These are phyloP conservation scores for Plutella xylostella DNA, from an alignment of 2,888 invertebrate genomes.

Conservation along the genomic window DNA sequence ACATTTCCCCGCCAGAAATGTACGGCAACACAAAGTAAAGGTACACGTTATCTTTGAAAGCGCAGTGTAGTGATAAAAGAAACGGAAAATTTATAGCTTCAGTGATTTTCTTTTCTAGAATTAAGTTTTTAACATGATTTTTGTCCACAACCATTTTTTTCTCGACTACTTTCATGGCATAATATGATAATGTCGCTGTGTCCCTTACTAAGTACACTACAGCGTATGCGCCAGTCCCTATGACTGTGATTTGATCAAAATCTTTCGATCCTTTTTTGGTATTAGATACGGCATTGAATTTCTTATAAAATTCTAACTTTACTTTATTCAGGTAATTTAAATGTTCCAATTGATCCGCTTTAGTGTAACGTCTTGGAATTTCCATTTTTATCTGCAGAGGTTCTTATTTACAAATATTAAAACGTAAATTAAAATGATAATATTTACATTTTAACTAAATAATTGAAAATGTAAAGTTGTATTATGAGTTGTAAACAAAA, in stretches of 20 bases:
- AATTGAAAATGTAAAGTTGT: too few species aligned
- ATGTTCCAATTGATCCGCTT: too few species aligned
- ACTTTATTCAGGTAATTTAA: conserved; percentile 47
- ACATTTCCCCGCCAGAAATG: conserved; percentile 88
- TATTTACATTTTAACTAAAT: too few species aligned
- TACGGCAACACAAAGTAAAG: conserved; percentile 88
- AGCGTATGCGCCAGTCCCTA: conserved; percentile 93
- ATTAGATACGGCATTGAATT: conserved; percentile 23
- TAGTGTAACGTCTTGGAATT: too few species aligned
- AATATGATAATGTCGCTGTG: conserved; percentile 72
- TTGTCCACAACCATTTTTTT: conserved; percentile 88
- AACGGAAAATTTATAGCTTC: conserved; percentile 88
- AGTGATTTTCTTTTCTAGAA: conserved; percentile 89
- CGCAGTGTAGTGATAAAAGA: conserved; percentile 80
- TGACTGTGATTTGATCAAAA: conserved; percentile 79
- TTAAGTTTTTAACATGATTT: conserved; percentile 88
- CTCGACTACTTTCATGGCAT: conserved; percentile 90
- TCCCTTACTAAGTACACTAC: conserved; percentile 82
- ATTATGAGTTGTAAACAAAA: too few species aligned
- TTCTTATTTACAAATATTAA: too few species aligned
- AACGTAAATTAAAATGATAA: too few species aligned
- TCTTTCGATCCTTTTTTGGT: conserved; percentile 43
- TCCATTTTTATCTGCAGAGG: too few species aligned
- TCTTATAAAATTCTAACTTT: conserved; percentile 41
- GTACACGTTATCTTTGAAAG: conserved; percentile 87